Evolutionary conservation across 2,888 invertebrate species (phyloP).

Genomic region (Coelogynopora nodosa): DNA sequence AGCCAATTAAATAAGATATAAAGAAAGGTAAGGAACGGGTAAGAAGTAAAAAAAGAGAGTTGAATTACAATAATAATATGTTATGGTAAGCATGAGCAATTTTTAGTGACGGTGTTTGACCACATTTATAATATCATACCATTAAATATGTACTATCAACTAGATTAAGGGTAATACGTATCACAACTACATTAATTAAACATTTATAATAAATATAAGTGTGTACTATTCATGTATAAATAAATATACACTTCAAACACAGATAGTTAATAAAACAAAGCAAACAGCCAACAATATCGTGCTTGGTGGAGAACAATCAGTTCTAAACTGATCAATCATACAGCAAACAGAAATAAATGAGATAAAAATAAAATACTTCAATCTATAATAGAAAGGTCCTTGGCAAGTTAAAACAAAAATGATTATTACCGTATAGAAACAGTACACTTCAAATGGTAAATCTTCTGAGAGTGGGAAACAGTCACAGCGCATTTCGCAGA

Average conservation of each 20-base stretch:
- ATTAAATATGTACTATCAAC: not conserved
- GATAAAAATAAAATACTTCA: not conserved
- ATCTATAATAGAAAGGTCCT: not conserved
- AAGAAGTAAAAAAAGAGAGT: not conserved
- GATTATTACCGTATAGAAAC: not conserved
- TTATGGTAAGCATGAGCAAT: not conserved
- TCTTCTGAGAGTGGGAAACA: not conserved
- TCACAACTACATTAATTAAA: not conserved
- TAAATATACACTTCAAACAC: conserved; percentile 5
- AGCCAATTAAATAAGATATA: not conserved
- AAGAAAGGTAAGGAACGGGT: not conserved
- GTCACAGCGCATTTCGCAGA: not conserved
- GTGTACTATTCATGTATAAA: not conserved
- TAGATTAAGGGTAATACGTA: not conserved
- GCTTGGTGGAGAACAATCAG: not conserved
- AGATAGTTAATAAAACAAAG: not conserved
- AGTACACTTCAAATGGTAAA: not conserved
- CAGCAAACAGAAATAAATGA: not conserved
- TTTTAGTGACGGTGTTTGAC: not conserved
- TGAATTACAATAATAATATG: not conserved
- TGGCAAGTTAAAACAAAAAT: conserved; percentile 2
- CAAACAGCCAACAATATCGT: not conserved
- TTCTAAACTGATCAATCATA: not conserved
- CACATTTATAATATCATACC: not conserved
- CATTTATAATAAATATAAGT: not conserved